These are phyloP conservation scores for Phalacrocorax brasilianus DNA, from an alignment of 2,113 vertebrate species.

Conservation along the genomic window DNA sequence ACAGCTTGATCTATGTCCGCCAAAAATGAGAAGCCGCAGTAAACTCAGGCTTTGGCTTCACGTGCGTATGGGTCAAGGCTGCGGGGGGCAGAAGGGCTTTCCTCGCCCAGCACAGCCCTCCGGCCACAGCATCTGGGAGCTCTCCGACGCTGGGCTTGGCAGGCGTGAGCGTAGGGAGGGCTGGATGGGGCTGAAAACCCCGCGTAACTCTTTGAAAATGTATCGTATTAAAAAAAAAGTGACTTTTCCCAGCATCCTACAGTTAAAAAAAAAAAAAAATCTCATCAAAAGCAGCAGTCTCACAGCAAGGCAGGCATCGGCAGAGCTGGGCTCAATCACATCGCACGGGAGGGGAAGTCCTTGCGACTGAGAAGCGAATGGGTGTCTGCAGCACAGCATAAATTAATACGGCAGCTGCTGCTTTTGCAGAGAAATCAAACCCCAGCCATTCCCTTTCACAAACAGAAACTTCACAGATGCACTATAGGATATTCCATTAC, in stretches of 20 bases:
- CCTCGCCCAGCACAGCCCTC: background rate
- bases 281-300: conserved; percentile 40
- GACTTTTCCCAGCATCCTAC: background rate
- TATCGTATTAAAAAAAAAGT: background rate
- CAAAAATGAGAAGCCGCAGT: background rate
- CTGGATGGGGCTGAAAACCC: background rate
- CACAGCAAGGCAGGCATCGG: conserved; percentile 13
- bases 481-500: conserved; percentile 33
- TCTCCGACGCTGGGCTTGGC: background rate
- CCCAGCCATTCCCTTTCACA: conserved; percentile 27
- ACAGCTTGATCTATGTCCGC: background rate
- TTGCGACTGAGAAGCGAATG: background rate
- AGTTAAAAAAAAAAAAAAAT: background rate
- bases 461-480: conserved; percentile 60
- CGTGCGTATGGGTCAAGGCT: fast-evolving
- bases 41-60: background rate
- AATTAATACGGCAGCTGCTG: conserved; percentile 55
- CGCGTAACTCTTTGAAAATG: background rate
- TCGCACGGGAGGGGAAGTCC: background rate
- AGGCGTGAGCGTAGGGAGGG: fast-evolving
- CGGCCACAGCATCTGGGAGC: fast-evolving
- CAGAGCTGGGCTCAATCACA: conserved; percentile 10
- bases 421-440: conserved; percentile 49
- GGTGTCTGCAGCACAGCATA: conserved; percentile 8
- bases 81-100: background rate